Evolutionary conservation across 92 coral and sea anemone genomes (phyloP).

Genomic region (Metridium senile): DNA sequence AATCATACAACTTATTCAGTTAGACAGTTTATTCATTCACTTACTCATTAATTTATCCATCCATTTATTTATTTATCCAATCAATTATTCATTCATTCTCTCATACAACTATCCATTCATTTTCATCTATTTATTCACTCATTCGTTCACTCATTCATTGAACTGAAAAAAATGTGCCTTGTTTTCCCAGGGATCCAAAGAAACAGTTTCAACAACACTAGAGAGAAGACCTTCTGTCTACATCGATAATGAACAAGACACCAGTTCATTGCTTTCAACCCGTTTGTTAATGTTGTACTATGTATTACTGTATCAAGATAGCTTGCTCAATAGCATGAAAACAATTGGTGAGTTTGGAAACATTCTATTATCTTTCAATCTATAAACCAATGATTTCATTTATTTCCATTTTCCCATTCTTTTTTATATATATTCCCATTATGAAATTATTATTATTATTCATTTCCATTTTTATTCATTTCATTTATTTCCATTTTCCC

Average conservation of each 20-base stretch:
- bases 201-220: constrained; percentile 29
- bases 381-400: too few relatives aligned
- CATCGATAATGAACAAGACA: constrained; percentile 58
- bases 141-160: background rate
- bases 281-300: constrained; percentile 88
- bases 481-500: too few relatives aligned
- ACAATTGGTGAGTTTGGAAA: constrained; percentile 73
- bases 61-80: background rate
- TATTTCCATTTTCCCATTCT: too few relatives aligned
- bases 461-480: background rate
- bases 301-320: constrained; percentile 87
- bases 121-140: background rate
- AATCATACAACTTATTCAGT: too few relatives aligned
- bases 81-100: background rate
- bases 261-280: constrained; percentile 57
- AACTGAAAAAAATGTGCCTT: too few relatives aligned
- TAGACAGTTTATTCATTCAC: too few relatives aligned
- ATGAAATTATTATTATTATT: background rate
- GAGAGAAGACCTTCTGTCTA: constrained; percentile 69
- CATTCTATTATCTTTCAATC: too few relatives aligned
- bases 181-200: constrained; percentile 18
- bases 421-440: too few relatives aligned
- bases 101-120: background rate
- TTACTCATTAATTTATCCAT: too few relatives aligned
- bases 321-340: constrained; percentile 86